Evolutionary conservation across 2,113 vertebrate genomes (phyloP), one percentile per base, ranked within the genome.

Genomic region (Hippocampus guttulatus): DNA sequence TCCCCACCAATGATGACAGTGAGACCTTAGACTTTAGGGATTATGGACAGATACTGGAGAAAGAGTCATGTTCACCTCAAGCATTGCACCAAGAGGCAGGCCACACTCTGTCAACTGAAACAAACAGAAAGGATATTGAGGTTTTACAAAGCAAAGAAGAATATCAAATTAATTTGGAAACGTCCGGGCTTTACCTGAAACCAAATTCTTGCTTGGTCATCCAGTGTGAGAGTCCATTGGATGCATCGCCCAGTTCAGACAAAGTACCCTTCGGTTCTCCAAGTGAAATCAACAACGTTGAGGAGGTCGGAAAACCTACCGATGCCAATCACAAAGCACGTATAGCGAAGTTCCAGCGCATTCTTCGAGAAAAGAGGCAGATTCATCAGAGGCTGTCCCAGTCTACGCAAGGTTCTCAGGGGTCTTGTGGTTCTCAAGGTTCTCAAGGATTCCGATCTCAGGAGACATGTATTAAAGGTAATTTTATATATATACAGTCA

Each of bases 291-390:
- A 61, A 69, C 10, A 10, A 70, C 15, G 21, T 70, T 20, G 75
- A 85, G 18, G 73, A 87, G 25, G 38, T 2, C 3, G 79, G 0
- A 69, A 85, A 76, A 67, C 64, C 75, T 1, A 78, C 74, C 0
- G 93, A 95, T 84, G 92, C 93, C 33, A 89, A 94, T 85, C 95
- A 96, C 86, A 91, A 91, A 82, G 95, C 94, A 41, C 95, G 96
- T 82, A 96, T 97, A 82, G 95, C 90, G 79, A 97, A 97, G 85
- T 96, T 98, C 87, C 95, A 95, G 82, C 94, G 92, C 25, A 94
- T 97, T 72, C 91, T 98, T 74, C 93, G 84, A 84, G 96, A 98
- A 87, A 96, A 95, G 88, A 95, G 90, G 75, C 92, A 94, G 85
- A 94, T 91, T 74, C 93, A 90, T 70, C 93, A 94, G 69, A 94